These are phyloP conservation scores for Peromyscus attwateri DNA, from an alignment of 2,797 vertebrate genomes.

Conservation along the genomic window DNA sequence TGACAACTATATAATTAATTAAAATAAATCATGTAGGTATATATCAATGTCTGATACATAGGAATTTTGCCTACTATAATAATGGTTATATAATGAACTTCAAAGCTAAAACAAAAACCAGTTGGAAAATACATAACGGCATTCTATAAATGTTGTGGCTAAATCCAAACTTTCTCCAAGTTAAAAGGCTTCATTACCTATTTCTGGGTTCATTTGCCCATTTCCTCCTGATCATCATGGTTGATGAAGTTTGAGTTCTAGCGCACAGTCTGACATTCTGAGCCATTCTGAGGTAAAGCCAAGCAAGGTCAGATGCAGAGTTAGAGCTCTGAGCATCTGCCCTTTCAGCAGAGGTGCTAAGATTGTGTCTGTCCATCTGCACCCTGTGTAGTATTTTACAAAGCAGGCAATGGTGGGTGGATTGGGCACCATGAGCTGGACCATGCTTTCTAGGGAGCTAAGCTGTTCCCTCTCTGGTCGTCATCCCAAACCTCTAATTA, in stretches of 20 bases:
- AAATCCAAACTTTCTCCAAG: neutral
- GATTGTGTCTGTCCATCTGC: neutral
- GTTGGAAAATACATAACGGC: neutral
- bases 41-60: neutral
- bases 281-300: neutral
- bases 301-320: neutral
- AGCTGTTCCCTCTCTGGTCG: neutral
- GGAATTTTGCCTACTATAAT: neutral
- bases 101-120: slow-evolving; percentile 31
- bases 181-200: neutral
- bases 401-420: neutral
- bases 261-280: neutral
- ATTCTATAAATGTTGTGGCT: neutral
- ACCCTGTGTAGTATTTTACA: neutral
- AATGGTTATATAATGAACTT: neutral
- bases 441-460: neutral
- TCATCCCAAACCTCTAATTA: neutral
- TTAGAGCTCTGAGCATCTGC: too few species aligned
- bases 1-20: neutral
- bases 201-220: neutral
- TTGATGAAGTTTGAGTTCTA: neutral
- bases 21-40: neutral
- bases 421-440: neutral
- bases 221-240: neutral
- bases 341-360: neutral